These are phyloP conservation scores for Aleadryas rufinucha DNA, from an alignment of 2,113 vertebrate genomes.

Conservation along the genomic window DNA sequence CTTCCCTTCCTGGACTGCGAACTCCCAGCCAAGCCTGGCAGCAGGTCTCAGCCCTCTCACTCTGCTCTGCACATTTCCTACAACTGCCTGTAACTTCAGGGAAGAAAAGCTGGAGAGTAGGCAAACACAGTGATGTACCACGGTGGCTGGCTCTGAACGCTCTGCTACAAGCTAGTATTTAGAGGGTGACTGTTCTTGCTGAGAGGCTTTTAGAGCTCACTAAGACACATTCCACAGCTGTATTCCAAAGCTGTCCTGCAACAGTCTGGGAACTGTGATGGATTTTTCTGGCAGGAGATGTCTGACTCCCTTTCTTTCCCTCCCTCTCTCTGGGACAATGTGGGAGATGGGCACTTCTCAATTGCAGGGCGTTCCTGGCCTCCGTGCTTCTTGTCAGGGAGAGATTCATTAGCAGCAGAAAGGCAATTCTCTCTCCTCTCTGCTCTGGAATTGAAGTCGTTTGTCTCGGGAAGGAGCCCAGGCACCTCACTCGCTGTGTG, in stretches of 20 bases:
- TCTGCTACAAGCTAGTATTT: background rate
- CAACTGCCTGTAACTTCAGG: background rate
- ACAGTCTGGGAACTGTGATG: background rate
- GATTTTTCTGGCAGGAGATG: background rate
- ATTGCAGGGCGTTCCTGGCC: background rate
- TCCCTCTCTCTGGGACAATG: background rate
- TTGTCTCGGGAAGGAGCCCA: background rate
- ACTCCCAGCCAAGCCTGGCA: background rate
- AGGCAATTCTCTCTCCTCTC: background rate
- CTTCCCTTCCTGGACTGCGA: background rate
- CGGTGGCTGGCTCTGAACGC: background rate
- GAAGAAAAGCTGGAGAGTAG: background rate
- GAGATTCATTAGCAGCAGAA: slow-evolving; percentile 19
- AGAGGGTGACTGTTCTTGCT: background rate
- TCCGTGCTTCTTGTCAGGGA: background rate
- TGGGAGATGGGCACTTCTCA: background rate
- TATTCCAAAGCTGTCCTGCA: background rate
- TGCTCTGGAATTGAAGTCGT: slow-evolving; percentile 37
- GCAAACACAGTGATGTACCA: rapidly evolving
- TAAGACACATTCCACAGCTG: background rate
- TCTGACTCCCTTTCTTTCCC: background rate
- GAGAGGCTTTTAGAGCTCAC: background rate
- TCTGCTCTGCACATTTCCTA: background rate
- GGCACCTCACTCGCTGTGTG: background rate
- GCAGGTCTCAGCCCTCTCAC: slow-evolving; percentile 31